Base-by-base conservation (phyloP, 2,888 invertebrate species). In the Chrysotoxum bicinctum region DNA sequence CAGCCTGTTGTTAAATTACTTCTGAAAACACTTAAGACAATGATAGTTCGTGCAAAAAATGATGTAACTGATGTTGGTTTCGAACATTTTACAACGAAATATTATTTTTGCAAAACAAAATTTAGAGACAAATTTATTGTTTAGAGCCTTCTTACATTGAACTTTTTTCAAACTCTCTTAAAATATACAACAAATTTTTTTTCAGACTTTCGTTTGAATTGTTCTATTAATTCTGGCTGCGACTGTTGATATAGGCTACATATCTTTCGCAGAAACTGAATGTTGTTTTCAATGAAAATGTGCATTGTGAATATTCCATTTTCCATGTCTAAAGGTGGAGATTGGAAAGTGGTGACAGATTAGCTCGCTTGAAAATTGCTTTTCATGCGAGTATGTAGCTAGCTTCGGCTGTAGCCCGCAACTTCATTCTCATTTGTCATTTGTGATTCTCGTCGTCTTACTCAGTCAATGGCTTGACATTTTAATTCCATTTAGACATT, bases 401-500 rank as follows among this genome's bases (percentile, higher is more conserved):
- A 19, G 5, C 26, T 16, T 23, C 43, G 45, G 60, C 16, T 35
- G n/a, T 6, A 50, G 12, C 48, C 30, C 40, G 10, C 45, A 21
- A 10, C 4, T 26, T 23, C n/a, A 19, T 43, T 8, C 23, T n/a
- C 50, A 26, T 23, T n/a, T 50, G 8, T 50, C 78, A 26, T 19
- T 52, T 70, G 1, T 19, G 12, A 48, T 21, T 52, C 52, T 23
- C 6, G 14, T 26, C n/a, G 5, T 52, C 3, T 14, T 9, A 7
- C 26, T 52, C n/a, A n/a, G 8, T 52, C 26, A 26, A 30, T n/a
- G 6, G 48, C 16, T 48, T 73, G 73, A 52, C 48, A 50, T 66
- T 78, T 72, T 45, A 72, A 58, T 66, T 72, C 56, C 16, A 32
- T n/a, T 37, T 21, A 8, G 37, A 40, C 4, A 26, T 21, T 60